These are phyloP conservation scores for Scaeva pyrastri DNA, from an alignment of 2,888 invertebrate genomes.

Conservation along the genomic window DNA sequence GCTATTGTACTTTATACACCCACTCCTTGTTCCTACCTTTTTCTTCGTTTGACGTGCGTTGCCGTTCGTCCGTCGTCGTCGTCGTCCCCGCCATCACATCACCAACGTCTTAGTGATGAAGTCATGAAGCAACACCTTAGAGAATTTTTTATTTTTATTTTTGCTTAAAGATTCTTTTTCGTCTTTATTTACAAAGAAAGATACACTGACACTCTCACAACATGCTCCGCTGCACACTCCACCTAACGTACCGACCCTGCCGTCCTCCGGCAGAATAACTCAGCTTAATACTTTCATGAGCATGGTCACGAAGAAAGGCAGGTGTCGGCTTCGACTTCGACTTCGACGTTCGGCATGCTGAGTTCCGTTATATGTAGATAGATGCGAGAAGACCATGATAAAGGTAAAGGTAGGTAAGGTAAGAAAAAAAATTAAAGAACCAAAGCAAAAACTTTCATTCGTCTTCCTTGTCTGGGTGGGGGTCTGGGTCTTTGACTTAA, in stretches of 20 bases:
- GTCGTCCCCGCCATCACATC: background rate
- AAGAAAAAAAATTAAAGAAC: conserved; percentile 19
- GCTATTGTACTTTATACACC: background rate
- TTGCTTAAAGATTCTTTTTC: background rate
- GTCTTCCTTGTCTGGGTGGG: conserved; percentile 22
- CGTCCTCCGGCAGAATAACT: conserved; percentile 7
- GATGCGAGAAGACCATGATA: conserved; percentile 26
- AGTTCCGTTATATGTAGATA: conserved; percentile 19
- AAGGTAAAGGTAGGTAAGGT: background rate
- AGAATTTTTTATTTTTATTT: conserved; percentile 15
- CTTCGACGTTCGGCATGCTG: conserved; percentile 19
- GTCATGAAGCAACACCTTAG: conserved; percentile 8
- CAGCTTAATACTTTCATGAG: conserved; percentile 30
- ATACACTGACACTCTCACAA: background rate
- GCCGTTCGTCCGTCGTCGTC: too few relatives aligned
- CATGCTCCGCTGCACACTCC: background rate
- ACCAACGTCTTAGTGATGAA: too few relatives aligned
- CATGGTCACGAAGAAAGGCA: conserved; percentile 52
- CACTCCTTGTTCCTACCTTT: background rate
- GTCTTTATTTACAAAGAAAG: background rate
- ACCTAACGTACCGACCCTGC: too few relatives aligned
- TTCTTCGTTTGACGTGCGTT: background rate
- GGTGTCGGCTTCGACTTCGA: conserved; percentile 29
- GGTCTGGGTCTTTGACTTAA: conserved; percentile 14
- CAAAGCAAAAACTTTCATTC: conserved; percentile 57